Base-by-base conservation (phyloP, 2,888 invertebrate species). In the Microctonus brassicae region DNA sequence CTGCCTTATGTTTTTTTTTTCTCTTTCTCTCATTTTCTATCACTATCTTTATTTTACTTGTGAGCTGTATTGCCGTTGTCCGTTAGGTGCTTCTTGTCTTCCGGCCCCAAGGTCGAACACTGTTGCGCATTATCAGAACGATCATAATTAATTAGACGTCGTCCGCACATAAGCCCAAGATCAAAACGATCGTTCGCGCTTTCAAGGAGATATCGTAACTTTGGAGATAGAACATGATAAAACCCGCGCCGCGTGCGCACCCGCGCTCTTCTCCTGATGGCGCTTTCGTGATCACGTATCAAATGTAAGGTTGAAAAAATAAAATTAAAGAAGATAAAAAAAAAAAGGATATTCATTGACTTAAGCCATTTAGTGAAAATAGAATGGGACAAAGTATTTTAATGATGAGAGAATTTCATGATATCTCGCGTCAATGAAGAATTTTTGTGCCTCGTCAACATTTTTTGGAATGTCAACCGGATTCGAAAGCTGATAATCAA, bases 71-170 rank as follows among this genome's bases (percentile, higher is more conserved):
- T 34, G 24, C 11, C 13, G n/a, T 13, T 22, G 11, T 7, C 22
- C 36, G 39, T 34, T 60, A 47, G 42, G 42, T 11, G 66, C 53
- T 67, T 58, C 67, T 69, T 62, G 73, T 69, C 70, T 74, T 74
- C 72, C 70, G 69, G 70, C 73, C 22, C 24, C 74, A 74, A 73
- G 74, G 76, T 74, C 74, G 69, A 39, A 74, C 70, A 74, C 69
- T 74, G 72, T 76, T 71, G 64, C 61, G 39, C 52, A 61, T 60
- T 75, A 76, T 76, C 75, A 60, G 66, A 11, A 60, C 29, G 68
- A 76, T 76, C 75, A 69, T 73, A 72, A 73, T 76, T 76, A 76
- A 76, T 75, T 76, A 66, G 75, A 75, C 53, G 57, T 66, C 62
- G 55, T 26, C 62, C 39, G 22, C 39, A 22, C 39, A 62, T 62